Percentiles rank a stretch among this genome's conserved stretches.
Evolutionary conservation across 2,113 vertebrate genomes (phyloP).

Genomic region (Pogonocichla stellata): DNA sequence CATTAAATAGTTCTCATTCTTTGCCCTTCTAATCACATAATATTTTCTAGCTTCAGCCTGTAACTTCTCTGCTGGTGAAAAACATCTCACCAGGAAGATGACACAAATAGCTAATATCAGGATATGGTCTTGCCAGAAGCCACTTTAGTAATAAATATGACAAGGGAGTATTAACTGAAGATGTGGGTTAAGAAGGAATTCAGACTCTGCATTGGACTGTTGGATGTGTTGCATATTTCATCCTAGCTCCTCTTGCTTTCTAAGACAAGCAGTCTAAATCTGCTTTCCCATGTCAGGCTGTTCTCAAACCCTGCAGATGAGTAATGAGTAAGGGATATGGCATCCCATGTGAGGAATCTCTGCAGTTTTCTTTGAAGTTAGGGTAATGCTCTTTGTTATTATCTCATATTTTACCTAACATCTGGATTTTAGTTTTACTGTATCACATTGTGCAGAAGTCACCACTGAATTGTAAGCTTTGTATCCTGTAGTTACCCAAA

Average conservation of each 20-base stretch:
- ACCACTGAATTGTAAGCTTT: not conserved
- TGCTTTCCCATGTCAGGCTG: not conserved
- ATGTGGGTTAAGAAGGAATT: not conserved
- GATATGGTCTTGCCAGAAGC: not conserved
- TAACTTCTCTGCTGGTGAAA: not conserved
- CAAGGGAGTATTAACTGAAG: not conserved
- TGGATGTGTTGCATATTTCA: not conserved
- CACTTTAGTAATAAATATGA: not conserved
- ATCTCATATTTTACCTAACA: not conserved
- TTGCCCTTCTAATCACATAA: not conserved
- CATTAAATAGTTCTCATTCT: not conserved
- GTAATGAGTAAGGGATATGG: not conserved
- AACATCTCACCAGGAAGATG: not conserved
- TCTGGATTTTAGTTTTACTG: not conserved
- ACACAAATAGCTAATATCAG: not conserved
- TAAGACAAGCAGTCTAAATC: not conserved
- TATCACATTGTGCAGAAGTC: not conserved
- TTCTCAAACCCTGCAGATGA: not conserved
- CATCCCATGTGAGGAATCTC: not conserved
- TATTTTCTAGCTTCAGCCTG: not conserved
- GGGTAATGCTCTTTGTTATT: not conserved
- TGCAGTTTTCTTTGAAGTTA: not conserved
- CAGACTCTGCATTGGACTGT: not conserved
- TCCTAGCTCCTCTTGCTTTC: accelerated
- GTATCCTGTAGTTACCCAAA: not conserved